phyloP scores from a whole-genome alignment of 1,140 invertebrate genomes.

The Plutomurus gul region DNA sequence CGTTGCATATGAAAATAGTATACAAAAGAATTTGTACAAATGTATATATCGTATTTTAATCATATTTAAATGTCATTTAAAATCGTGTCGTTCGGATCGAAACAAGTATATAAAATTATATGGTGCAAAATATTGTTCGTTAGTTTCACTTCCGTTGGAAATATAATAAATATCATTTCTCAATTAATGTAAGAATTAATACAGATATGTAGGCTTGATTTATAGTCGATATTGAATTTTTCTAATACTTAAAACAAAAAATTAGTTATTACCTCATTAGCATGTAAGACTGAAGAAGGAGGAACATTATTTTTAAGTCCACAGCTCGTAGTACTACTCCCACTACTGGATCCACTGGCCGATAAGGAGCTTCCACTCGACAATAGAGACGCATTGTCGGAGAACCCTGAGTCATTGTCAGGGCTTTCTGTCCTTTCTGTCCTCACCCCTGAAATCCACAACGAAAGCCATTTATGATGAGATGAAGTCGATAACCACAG shows the following conservation, averaged over 20 bases:
- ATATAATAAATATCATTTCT: too few relatives aligned
- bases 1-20: too few relatives aligned
- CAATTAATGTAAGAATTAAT: too few relatives aligned
- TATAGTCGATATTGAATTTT: too few relatives aligned
- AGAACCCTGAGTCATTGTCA: constrained; percentile 97
- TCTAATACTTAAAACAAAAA: not conserved
- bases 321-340: constrained; percentile 60
- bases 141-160: too few relatives aligned
- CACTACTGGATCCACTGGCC: constrained; percentile 70
- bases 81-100: too few relatives aligned
- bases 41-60: too few relatives aligned
- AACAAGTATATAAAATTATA: too few relatives aligned
- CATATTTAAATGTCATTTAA: too few relatives aligned
- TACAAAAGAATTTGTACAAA: too few relatives aligned
- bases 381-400: constrained; percentile 89
- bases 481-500: not conserved
- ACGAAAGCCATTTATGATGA: not conserved
- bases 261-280: constrained; percentile 51
- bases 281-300: constrained; percentile 51
- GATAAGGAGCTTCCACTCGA: constrained; percentile 89
- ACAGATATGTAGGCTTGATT: too few relatives aligned
- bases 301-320: constrained; percentile 44
- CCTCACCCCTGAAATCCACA: constrained; percentile 55
- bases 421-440: constrained; percentile 91
- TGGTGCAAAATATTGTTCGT: too few relatives aligned